Base-by-base conservation (phyloP, 2,797 vertebrate species). In the Brachyrhaphis roseni region DNA sequence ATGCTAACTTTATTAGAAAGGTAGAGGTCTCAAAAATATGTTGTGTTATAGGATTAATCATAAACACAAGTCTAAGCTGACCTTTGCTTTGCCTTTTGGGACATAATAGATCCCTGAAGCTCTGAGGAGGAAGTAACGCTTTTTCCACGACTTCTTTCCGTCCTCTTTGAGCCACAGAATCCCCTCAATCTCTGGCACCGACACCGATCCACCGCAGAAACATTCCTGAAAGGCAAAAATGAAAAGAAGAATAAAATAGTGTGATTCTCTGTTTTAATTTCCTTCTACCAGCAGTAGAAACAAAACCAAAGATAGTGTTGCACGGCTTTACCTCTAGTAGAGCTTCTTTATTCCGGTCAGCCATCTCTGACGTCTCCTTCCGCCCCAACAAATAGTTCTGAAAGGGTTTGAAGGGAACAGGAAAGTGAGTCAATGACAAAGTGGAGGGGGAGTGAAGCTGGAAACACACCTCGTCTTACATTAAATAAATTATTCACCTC, bases 91-190 rank as follows among this genome's bases (percentile, higher is more conserved):
- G 79, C 93, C 94, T 95, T 99, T 99, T 75, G 98, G 98, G 88
- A 99, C 98, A 43, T 98, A 99, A 92, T 99, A 99, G 90, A 99
- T 97, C 83, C 98, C 98, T 28, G 98, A 99, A 75, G 98, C 98
- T 88, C 98, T 91, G 81, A 99, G 96, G 72, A 99, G 97, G 93
- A 99, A 99, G 90, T 99, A 99, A 62, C 98, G 97, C 80, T 99
- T 99, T 94, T 99, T 99, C 98, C 98, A 99, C 6, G 98, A 99
- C 93, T 99, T 99, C 88, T 98, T 99, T 77, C 98, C 98, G 47
- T 99, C 98, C 74, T 99, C 98, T 91, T 99, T 99, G 84, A 99
- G 94, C 98, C 98, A 99, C 85, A 99, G 93, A 76, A 98, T 91
- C 13, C 98, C 98, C 85, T 99, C 98, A 75, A 99, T 98, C 95